A percentile compares a stretch with the other conserved stretches of the same genome.
These are phyloP conservation scores for Acronicta psi DNA, from an alignment of 2,888 invertebrate genomes.

Conservation along the genomic window DNA sequence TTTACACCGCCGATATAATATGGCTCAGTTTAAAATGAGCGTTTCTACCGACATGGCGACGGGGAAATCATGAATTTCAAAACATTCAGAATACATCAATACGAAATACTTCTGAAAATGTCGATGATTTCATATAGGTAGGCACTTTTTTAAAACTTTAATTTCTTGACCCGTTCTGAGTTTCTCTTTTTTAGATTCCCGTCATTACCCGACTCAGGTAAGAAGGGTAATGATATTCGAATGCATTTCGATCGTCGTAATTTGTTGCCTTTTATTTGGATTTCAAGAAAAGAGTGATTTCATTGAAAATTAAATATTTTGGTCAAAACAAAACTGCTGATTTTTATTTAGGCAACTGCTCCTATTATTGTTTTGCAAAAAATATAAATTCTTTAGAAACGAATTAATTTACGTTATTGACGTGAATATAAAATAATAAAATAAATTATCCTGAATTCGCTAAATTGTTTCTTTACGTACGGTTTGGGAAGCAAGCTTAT, in stretches of 20 bases:
- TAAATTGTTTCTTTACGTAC: no score
- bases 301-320: no score
- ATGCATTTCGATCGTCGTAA: neutral
- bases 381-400: no score
- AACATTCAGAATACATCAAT: constrained; percentile 37
- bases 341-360: no score
- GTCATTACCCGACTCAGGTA: constrained; percentile 8
- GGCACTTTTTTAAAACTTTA: constrained; percentile 20
- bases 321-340: no score
- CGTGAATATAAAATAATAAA: no score
- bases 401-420: no score
- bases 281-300: no score
- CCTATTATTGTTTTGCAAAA: no score
- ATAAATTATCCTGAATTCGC: no score
- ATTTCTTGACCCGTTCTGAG: constrained; percentile 31
- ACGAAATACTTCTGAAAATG: constrained; percentile 29
- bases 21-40: constrained; percentile 1
- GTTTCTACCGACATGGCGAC: constrained; percentile 27
- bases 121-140: constrained; percentile 44
- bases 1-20: neutral
- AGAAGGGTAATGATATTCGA: neutral
- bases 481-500: no score
- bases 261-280: neutral
- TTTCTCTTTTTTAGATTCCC: neutral
- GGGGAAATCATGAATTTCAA: constrained; percentile 53